Base-by-base conservation (phyloP, 2,888 invertebrate species). In the Limenitis camilla region DNA sequence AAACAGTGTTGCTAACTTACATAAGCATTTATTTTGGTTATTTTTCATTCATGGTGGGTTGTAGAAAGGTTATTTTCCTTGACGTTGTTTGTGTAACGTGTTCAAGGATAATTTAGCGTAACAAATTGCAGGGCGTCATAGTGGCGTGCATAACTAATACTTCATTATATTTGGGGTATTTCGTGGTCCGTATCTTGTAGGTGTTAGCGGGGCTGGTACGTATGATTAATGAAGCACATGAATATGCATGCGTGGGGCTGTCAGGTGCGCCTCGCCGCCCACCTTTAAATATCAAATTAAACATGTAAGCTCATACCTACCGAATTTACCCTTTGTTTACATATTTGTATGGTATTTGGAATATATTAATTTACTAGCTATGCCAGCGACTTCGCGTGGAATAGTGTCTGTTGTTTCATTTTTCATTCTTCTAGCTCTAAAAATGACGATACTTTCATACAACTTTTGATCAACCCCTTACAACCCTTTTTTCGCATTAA, bases 251-350 rank as follows among this genome's bases (percentile, higher is more conserved):
- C 76, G 78, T 60, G 71, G 76, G 74, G 74, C 72, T 81, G 83
- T 76, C 83, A 81, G 78, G 72, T 68, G 66, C 64, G 66, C 69
- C 72, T 71, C 74, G 81, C 83, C 64, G 66, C 69, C 72, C 71
- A 74, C 81, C 83, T 82, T 81, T 78, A 80, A 81, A 82, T 83
- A 81, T 80, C 74, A 80, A 82, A 82, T 81, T 80, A 79, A 81
- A 77, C 76, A 78, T 75, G 73, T 74, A 76, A 59, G 60, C 60
- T 57, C 67, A 50, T 49, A 58, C 54, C 47, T 55, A 47, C 55
- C 44, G 53, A 49, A 53, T 49, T 19, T 52, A 52, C 55, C 47
- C 44, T 45, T 45, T 45, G 45, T 45, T 45, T 45, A 45, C 36
- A 45, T 38, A 45, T 45, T 45, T 45, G 36, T 38, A 45, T 38